Evolutionary conservation across 2,888 invertebrate species (phyloP), one percentile per base, ranked within the genome.

Genomic region (Drosophila cognata): DNA sequence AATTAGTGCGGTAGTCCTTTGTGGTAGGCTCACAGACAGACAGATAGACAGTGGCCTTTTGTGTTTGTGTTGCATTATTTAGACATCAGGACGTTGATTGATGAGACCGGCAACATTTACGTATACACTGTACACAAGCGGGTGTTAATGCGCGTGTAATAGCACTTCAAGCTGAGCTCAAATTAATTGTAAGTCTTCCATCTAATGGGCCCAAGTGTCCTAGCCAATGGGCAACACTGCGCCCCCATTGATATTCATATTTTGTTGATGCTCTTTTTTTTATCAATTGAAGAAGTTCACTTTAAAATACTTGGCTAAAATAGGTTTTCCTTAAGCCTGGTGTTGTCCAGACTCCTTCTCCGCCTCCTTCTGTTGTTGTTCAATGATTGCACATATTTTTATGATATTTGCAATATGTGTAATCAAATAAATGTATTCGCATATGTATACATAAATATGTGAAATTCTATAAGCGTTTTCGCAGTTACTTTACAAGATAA

Each of bases 1-100:
- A 86, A 86, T 86, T 86, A 86, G 90, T 82, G 90, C 78, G 88
- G 88, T 86, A 84, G 85, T 86, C 86, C 88, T 86, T 88, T 86
- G 80, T 89, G 85, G 82, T 74, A 78, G 71, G 46, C 71, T 28
- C 29, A 61, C 64, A 63, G 33, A 58, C 48, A 38, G 59, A 33
- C 28, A 58, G 71, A 64, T 70, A 52, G 55, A 58, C 53, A 62
- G 67, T 66, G 53, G 53, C 62, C 65, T 67, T 58, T 59, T 76
- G 61, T 71, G 41, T 51, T 41, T 64, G 74, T 74, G 71, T 81
- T 76, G 86, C 63, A 67, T 85, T 89, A 85, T 89, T 85, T 89
- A 89, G 85, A 86, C 88, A 86, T 86, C 90, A 89, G 72, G 88
- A 85, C 78, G 60, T 84, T 86, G 85, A 86, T 86, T 86, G 85